phyloP scores from a whole-genome alignment of 2,113 vertebrate species.

The Syngnathus floridae region DNA sequence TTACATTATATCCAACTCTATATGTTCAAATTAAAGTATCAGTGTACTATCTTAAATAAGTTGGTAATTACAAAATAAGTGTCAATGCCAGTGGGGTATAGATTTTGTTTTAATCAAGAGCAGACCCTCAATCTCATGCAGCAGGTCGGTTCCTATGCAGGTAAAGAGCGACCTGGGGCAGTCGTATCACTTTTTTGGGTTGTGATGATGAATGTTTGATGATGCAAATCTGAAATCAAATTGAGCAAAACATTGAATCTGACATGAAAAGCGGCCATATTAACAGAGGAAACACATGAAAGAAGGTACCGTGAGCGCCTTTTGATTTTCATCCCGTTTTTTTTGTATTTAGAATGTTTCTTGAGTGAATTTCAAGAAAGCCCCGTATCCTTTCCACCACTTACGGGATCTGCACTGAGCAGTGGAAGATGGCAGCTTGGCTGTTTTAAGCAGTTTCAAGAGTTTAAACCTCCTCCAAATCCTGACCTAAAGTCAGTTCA shows the following conservation, averaged over 20 bases:
- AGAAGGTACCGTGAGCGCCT: slow-evolving; percentile 34
- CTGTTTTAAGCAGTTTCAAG: slow-evolving; percentile 38
- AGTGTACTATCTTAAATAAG: slow-evolving; percentile 65
- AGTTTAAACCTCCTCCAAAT: slow-evolving; percentile 20
- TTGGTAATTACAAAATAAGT: slow-evolving; percentile 36
- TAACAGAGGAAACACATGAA: slow-evolving; percentile 41
- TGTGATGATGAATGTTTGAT: slow-evolving; percentile 37
- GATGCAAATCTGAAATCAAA: slow-evolving; percentile 56
- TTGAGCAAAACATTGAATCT: slow-evolving; percentile 6
- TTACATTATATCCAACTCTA: slow-evolving; percentile 38
- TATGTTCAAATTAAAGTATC: slow-evolving; percentile 61
- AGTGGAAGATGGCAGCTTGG: slow-evolving; percentile 62
- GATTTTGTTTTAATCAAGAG: slow-evolving; percentile 32
- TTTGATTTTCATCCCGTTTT: not conserved
- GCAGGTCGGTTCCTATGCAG: slow-evolving; percentile 58
- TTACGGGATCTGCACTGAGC: slow-evolving; percentile 38
- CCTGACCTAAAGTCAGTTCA: slow-evolving; percentile 21
- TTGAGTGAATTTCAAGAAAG: slow-evolving; percentile 31
- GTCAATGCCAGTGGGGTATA: slow-evolving; percentile 29
- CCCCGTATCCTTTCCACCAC: slow-evolving; percentile 16
- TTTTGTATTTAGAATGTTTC: slow-evolving; percentile 7
- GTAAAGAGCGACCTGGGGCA: slow-evolving; percentile 31
- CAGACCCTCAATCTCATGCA: slow-evolving; percentile 15
- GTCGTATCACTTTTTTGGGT: slow-evolving; percentile 30
- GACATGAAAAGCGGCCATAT: slow-evolving; percentile 45